Conservation (phyloP, 2,797 vertebrate species). For the Squalus acanthias region DNA sequence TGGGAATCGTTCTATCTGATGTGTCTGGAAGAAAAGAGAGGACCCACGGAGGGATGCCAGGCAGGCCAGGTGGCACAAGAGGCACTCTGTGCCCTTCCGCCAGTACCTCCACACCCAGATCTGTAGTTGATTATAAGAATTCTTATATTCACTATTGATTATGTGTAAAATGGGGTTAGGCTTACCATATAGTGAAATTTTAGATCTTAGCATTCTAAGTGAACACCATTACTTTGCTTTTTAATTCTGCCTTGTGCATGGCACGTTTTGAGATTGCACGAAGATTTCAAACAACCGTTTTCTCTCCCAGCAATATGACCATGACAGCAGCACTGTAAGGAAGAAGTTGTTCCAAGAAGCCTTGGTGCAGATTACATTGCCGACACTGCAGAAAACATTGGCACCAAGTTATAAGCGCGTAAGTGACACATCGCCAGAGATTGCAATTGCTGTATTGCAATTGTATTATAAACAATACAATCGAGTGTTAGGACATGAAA, state of each 20-base stretch:
- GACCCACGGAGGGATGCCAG: not conserved
- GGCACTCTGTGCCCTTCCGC: not conserved
- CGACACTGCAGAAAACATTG: slow-evolving; percentile 75
- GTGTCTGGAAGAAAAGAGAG: not conserved
- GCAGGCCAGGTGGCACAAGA: not conserved
- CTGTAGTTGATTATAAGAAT: not conserved
- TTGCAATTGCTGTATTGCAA: not conserved
- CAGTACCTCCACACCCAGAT: not conserved
- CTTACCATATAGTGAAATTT: not conserved
- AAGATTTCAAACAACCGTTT: not conserved
- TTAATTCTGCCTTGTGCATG: not conserved
- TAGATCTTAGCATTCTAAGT: not conserved
- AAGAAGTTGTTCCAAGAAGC: slow-evolving; percentile 81
- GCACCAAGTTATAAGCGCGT: slow-evolving; percentile 71
- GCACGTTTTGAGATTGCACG: not conserved
- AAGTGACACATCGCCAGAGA: slow-evolving; percentile 44
- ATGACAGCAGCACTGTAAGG: slow-evolving; percentile 85
- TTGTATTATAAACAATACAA: not conserved
- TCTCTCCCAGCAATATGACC: slow-evolving; percentile 77
- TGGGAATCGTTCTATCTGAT: not conserved
- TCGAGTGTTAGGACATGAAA: not conserved
- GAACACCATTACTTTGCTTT: not conserved
- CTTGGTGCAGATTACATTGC: slow-evolving; percentile 77
- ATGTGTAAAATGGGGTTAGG: not conserved
- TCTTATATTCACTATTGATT: not conserved